These are phyloP conservation scores for Vipera ursinii DNA, from an alignment of 2,797 vertebrate species.

Conservation along the genomic window DNA sequence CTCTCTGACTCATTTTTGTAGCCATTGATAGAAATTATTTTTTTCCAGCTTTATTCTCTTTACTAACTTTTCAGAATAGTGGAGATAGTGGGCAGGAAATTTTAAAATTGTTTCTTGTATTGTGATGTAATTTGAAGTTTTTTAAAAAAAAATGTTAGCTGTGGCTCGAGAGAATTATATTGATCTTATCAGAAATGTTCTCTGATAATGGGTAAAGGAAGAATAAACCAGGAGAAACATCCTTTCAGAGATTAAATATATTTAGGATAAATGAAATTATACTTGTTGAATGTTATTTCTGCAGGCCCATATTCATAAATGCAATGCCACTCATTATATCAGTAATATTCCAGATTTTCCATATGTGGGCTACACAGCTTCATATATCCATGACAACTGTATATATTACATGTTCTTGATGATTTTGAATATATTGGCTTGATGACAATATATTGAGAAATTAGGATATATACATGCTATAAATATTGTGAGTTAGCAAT, in stretches of 20 bases:
- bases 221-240: fast-evolving
- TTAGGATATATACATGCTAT: neutral
- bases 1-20: no score
- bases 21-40: no score
- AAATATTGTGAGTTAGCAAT: neutral
- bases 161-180: slow-evolving; percentile 28
- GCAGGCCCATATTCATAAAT: neutral
- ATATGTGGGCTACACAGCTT: neutral
- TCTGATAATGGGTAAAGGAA: neutral
- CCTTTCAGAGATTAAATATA: neutral
- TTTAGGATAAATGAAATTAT: slow-evolving; percentile 5
- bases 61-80: slow-evolving; percentile 9
- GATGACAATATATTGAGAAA: neutral
- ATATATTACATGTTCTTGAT: neutral
- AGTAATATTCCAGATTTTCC: neutral
- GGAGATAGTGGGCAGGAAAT: slow-evolving; percentile 11
- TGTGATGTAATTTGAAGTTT: neutral
- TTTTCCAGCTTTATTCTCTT: neutral
- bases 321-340: slow-evolving; percentile 5
- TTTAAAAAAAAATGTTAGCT: neutral
- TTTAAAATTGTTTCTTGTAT: slow-evolving; percentile 6
- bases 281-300: slow-evolving; percentile 10
- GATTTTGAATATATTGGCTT: neutral
- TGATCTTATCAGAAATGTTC: neutral
- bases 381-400: neutral